Conservation (phyloP, 2,888 invertebrate species). For the Venusia cambrica region DNA sequence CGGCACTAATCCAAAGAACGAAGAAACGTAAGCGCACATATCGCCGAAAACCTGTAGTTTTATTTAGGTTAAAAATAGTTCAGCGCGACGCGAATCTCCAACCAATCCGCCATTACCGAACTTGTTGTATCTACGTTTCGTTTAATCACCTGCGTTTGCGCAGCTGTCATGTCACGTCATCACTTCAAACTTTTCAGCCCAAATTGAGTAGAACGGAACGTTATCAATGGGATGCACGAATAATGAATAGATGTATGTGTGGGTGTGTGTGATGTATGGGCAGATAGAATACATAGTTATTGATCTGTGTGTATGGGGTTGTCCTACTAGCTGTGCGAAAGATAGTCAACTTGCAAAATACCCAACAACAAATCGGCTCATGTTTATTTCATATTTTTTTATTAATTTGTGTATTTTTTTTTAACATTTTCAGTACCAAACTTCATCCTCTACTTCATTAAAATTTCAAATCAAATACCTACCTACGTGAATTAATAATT, state of each 20-base stretch:
- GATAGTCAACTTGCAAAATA: no score
- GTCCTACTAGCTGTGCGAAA: no score
- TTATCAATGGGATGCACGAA: slow-evolving; percentile 11
- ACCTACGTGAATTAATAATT: no score
- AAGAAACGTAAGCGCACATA: slow-evolving; percentile 79
- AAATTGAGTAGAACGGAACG: slow-evolving; percentile 39
- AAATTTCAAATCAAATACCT: no score
- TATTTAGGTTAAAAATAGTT: slow-evolving; percentile 82
- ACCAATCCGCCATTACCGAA: slow-evolving; percentile 78
- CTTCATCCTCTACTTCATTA: no score
- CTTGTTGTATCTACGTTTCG: slow-evolving; percentile 65
- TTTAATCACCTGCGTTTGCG: slow-evolving; percentile 55
- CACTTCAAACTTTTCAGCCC: slow-evolving; percentile 37
- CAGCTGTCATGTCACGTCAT: slow-evolving; percentile 77
- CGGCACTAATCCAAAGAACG: slow-evolving; percentile 76
- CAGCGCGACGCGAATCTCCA: slow-evolving; percentile 79
- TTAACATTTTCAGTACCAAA: no score
- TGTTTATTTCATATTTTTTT: no score
- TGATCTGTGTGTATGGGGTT: no score
- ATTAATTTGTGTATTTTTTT: no score
- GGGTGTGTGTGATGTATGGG: no score
- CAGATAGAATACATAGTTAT: no score
- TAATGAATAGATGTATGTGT: slow-evolving; percentile 14
- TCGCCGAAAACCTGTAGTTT: slow-evolving; percentile 81
- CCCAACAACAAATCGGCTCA: no score